These are phyloP conservation scores for Drosophila seclusa DNA, from an alignment of 2,888 invertebrate species.

Conservation along the genomic window DNA sequence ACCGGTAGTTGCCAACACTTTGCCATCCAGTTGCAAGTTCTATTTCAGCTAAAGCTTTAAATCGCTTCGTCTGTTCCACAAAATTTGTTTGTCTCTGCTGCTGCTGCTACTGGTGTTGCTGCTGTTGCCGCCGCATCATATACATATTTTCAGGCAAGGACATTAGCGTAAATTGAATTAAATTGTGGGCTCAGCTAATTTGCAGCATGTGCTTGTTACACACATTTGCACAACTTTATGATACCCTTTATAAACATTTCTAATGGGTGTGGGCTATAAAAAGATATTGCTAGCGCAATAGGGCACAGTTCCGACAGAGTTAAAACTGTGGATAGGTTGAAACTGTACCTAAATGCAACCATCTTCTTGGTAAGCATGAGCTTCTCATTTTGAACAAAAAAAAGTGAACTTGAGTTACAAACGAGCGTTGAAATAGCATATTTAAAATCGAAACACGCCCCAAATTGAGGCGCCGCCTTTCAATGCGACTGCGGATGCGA, in stretches of 20 bases:
- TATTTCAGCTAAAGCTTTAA: constrained; percentile 15
- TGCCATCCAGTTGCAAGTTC: neutral
- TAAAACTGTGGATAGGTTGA: neutral
- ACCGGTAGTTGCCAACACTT: neutral
- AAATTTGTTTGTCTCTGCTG: constrained; percentile 19
- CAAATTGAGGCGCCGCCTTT: constrained; percentile 22
- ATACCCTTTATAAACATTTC: neutral
- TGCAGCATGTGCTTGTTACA: constrained; percentile 1
- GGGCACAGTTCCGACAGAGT: neutral
- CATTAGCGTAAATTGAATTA: constrained; percentile 36
- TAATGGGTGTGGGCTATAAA: neutral
- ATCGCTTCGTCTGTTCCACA: constrained; percentile 21
- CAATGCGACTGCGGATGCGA: constrained; percentile 9
- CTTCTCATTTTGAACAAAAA: neutral
- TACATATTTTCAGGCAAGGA: constrained; percentile 2
- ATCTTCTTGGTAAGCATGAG: neutral
- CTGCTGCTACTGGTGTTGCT: constrained; percentile 2
- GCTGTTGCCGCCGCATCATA: neutral
- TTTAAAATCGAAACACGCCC: constrained; percentile 57
- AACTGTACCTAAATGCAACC: neutral
- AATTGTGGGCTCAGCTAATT: constrained; percentile 16
- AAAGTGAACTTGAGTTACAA: neutral
- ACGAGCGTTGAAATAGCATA: constrained; percentile 3
- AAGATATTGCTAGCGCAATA: too few species aligned
- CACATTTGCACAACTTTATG: neutral